A percentile compares a stretch with the other conserved stretches of the same genome.
phyloP scores from a whole-genome alignment of 2,888 invertebrate genomes.

The Drosophila sordidapex region DNA sequence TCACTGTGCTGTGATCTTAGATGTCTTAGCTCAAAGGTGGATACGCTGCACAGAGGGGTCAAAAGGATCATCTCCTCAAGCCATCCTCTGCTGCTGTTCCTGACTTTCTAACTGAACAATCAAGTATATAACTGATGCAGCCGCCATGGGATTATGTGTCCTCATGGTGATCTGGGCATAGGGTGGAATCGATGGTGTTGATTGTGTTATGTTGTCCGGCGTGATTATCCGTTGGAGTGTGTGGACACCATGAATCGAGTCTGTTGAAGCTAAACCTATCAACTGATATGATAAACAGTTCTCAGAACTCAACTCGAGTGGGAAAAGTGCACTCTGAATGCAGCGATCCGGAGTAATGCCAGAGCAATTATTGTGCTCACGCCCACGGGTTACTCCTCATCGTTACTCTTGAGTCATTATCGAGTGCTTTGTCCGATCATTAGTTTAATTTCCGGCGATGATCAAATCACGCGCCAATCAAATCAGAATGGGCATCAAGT shows the following conservation, averaged over 20 bases:
- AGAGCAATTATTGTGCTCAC: conserved; percentile 93
- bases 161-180: conserved; percentile 97
- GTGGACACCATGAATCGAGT: conserved; percentile 95
- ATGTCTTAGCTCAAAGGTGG: neutral
- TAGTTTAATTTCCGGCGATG: conserved; percentile 91
- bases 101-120: neutral
- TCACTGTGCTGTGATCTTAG: neutral
- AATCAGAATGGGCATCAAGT: conserved; percentile 94
- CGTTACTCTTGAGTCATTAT: conserved; percentile 95
- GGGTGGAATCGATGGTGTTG: conserved; percentile 95
- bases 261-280: conserved; percentile 97
- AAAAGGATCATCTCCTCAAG: neutral
- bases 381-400: conserved; percentile 85
- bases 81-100: neutral
- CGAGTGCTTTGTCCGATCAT: conserved; percentile 96
- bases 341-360: conserved; percentile 93
- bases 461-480: conserved; percentile 94
- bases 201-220: conserved; percentile 99
- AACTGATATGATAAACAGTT: conserved; percentile 96
- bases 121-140: conserved; percentile 95
- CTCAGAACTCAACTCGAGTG: conserved; percentile 88
- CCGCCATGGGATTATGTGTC: conserved; percentile 98
- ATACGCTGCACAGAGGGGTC: neutral
- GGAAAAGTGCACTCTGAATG: conserved; percentile 91
- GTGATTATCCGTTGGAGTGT: conserved; percentile 97